Evolutionary conservation across 1,140 invertebrate genomes (phyloP), one percentile per base, ranked within the genome.

Genomic region (Euschistus heros): DNA sequence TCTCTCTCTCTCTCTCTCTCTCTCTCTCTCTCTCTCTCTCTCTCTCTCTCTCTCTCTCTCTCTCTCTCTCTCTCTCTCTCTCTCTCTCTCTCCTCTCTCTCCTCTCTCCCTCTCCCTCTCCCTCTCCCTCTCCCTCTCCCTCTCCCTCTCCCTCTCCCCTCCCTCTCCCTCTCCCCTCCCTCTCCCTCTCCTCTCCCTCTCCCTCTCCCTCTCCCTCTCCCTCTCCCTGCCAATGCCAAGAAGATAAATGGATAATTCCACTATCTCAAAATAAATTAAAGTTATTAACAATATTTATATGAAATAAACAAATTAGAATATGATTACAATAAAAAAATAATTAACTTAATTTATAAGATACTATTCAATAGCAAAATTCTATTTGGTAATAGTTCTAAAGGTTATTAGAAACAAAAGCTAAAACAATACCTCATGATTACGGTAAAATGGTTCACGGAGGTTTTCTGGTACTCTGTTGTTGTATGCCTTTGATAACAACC

Each of bases 401-500:
- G 3, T 30, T 30, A 5, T 3, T 5, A 30, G 30, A 5, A 5
- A 30, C 8, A 8, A 33, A 37, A 37, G 13, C n/a, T 60, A 55
- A 64, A 42, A 44, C 70, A 76, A 79, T 76, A 91, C 91, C 84
- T 97, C 91, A 78, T 94, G 86, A 82, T 97, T 93, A 74, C 87
- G 83, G 78, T 97, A 97, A 77, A 96, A 97, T 62, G 94, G 94
- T 75, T 97, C 92, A 72, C 84, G 83, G 33, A 97, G 82, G 75
- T 97, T 93, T 72, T 94, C 87, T 70, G 95, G 95, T 73, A 97
- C 89, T 76, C 89, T 86, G 79, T 94, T 92, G 78, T 94, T 94
- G 81, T 94, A 97, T 66, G 94, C 92, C 80, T 97, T 97, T 70
- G 91, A 91, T 62, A 98, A 81, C 69, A 98, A 85, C 95, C 95